Conservation (phyloP, 2,888 invertebrate species). For the Parnassius smintheus region DNA sequence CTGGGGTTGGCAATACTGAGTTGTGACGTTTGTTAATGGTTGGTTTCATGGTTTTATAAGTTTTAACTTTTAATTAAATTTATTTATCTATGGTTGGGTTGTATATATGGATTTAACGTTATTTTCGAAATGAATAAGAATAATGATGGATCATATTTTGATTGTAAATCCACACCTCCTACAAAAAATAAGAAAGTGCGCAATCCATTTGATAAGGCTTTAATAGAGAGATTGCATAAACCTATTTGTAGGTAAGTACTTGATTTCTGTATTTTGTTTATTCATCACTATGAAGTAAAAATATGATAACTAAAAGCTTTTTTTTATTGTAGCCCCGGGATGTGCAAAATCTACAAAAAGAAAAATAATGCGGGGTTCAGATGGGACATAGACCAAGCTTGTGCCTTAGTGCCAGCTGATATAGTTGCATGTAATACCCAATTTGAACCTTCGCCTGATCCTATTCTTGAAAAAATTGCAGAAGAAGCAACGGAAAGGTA, state of each 20-base stretch:
- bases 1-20: too few relatives aligned
- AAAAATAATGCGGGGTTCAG: conserved; percentile 58
- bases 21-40: too few relatives aligned
- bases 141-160: conserved; percentile 56
- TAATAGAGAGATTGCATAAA: conserved; percentile 84
- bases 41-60: too few relatives aligned
- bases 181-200: conserved; percentile 70
- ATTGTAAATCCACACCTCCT: conserved; percentile 65
- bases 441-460: conserved; percentile 82
- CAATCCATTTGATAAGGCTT: conserved; percentile 85
- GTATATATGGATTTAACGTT: conserved; percentile 43
- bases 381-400: conserved; percentile 87
- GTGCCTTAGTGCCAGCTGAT: conserved; percentile 84
- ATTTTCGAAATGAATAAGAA: conserved; percentile 70
- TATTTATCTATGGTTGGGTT: not conserved
- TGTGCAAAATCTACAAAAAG: conserved; percentile 76
- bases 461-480: conserved; percentile 82
- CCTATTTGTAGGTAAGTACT: conserved; percentile 84
- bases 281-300: not conserved
- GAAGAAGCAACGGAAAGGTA: conserved; percentile 85
- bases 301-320: not conserved
- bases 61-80: too few relatives aligned
- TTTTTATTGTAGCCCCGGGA: conserved; percentile 60
- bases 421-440: conserved; percentile 85
- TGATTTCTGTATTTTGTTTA: too few relatives aligned